A percentile compares a stretch with the other conserved stretches of the same genome.
These are phyloP conservation scores for Protosalanx chinensis DNA, from an alignment of 2,797 vertebrate genomes.

Conservation along the genomic window DNA sequence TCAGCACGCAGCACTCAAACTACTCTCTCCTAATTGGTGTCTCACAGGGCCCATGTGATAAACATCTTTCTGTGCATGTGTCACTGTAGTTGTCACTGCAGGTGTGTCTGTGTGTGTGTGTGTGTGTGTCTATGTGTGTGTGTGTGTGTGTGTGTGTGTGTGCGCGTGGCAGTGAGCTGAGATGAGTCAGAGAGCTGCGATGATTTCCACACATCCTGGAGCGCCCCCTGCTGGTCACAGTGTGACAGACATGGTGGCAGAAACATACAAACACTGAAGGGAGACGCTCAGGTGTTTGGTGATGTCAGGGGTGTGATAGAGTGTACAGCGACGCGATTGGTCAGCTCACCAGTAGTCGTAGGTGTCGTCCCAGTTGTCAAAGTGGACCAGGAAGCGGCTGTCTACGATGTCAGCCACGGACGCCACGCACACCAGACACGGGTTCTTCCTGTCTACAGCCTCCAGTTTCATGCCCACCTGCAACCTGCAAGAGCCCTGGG, in stretches of 20 bases:
- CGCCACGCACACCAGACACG: conserved; percentile 81
- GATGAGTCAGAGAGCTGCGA: conserved; percentile 7
- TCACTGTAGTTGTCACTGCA: too few species aligned
- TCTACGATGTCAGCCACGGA: conserved; percentile 72
- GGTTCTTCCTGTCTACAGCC: conserved; percentile 87
- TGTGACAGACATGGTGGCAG: background rate
- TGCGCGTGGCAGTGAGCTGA: conserved; percentile 1
- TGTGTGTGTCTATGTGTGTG: conserved; percentile 4
- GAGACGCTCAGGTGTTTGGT: background rate
- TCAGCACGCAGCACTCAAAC: too few species aligned
- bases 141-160: background rate
- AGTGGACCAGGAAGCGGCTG: conserved; percentile 81
- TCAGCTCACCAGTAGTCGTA: conserved; percentile 85
- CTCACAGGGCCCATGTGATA: too few species aligned
- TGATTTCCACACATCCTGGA: conserved; percentile 13
- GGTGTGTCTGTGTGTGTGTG: background rate
- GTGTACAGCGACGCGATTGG: background rate
- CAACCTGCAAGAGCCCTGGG: conserved; percentile 61
- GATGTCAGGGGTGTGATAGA: background rate
- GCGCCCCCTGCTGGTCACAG: conserved; percentile 52
- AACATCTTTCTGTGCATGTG: conserved; percentile 2
- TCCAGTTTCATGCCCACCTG: conserved; percentile 85
- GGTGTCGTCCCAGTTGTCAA: conserved; percentile 89
- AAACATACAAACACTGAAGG: background rate
- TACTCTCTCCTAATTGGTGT: too few species aligned